Evolutionary conservation across 2,888 invertebrate genomes (phyloP).

Genomic region (Nemoura dubitans): DNA sequence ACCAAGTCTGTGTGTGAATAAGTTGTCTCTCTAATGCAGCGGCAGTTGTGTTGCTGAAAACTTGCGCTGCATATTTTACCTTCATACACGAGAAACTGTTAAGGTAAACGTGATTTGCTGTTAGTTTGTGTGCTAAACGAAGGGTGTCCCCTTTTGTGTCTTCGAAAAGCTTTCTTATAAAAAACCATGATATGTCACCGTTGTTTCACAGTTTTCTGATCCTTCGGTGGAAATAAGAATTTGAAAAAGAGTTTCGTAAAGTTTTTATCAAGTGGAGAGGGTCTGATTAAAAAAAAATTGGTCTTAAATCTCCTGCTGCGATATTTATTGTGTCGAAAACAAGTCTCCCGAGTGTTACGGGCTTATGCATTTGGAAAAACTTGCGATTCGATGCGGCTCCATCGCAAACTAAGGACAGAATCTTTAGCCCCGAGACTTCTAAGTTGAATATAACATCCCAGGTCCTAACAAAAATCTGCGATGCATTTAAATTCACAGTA

Average conservation of each 20-base stretch:
- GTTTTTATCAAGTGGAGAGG: constrained; percentile 13
- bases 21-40: constrained; percentile 29
- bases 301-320: not conserved
- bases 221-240: constrained; percentile 3
- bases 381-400: not conserved
- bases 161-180: constrained; percentile 27
- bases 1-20: not conserved
- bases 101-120: constrained; percentile 2
- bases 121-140: constrained; percentile 8
- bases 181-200: constrained; percentile 9
- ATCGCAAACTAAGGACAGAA: constrained; percentile 27
- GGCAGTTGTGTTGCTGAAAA: constrained; percentile 27
- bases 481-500: not conserved
- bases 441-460: constrained; percentile 15
- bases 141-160: not conserved
- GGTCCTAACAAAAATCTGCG: not conserved
- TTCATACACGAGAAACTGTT: too few relatives aligned
- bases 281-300: constrained; percentile 18
- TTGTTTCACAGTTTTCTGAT: not conserved
- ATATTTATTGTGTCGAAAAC: constrained; percentile 28
- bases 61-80: too few relatives aligned
- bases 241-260: constrained; percentile 2
- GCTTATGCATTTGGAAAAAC: constrained; percentile 1
- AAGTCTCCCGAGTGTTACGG: not conserved
- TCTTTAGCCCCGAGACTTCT: not conserved